Evolutionary conservation across 2,797 vertebrate species (phyloP), one percentile per base, ranked within the genome.

Genomic region (Hoplostethus atlanticus): DNA sequence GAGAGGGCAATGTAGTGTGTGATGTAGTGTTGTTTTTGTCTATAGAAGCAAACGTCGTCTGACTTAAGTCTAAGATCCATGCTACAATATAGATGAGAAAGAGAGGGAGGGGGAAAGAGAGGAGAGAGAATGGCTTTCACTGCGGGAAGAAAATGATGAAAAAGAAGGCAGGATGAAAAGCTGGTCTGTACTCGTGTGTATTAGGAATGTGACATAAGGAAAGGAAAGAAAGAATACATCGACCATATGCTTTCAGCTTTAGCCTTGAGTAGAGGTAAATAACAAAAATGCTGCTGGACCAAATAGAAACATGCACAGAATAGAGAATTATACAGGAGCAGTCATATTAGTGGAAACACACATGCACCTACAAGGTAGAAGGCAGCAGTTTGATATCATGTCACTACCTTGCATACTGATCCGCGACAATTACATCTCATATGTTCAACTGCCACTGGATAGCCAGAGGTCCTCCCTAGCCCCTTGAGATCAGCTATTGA

Each of bases 111-210:
- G 25, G 8, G 57, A 25, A 15, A 40, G 31, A 13, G 34, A 52
- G n/a, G 31, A 31, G 28, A 64, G 51, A 61, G 38, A 71, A 70
- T 53, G 25, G 0, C 42, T 74, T 68, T 81, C 63, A 65, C 52
- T 64, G 69, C 36, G 36, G 71, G 53, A 73, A 60, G 68, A 69
- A 61, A 54, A 83, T 69, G 44, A 82, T 78, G 65, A 83, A 77
- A 85, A 84, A 60, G 61, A 83, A 70, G 73, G 56, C 17, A 57
- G 64, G 67, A 79, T 85, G 74, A 88, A 85, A 80, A 77, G 67
- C 44, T 25, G 79, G 31, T 72, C 47, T 68, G 51, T 76, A 40
- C 56, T 77, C 8, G 16, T 76, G 73, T 83, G 38, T 76, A 17
- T 77, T 47, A 63, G 40, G 76, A 44, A 54, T 56, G 51, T 71